Base-by-base conservation (phyloP, 64 coral and sea anemone genomes). In the Dendronephthya gigantea region DNA sequence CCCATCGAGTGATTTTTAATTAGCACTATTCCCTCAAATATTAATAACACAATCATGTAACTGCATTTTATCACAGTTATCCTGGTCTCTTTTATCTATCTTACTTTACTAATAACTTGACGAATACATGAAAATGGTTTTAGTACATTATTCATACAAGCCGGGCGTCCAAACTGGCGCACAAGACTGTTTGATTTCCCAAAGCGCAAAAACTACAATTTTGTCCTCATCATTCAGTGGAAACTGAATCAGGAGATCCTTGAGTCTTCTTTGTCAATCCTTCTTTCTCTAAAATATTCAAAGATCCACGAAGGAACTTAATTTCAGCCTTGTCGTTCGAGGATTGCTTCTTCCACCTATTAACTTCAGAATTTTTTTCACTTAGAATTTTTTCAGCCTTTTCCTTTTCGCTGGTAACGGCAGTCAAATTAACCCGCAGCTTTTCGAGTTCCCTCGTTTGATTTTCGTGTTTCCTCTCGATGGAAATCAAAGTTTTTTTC, bases 251-350 rank as follows among this genome's bases (percentile, higher is more conserved):
- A 23, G 7, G 10, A 62, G 25, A 23, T 62, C 25, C 55, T 23
- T 1, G 25, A 19, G 72, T 9, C 32, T 79, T 79, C 0, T 35
- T 79, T 34, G 15, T 19, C 72, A 79, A 79, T 16, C 72, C 72
- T 79, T 79, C 72, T 39, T 35, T 79, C 32, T 79, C 72, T 79
- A 79, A 79, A 79, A 79, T 79, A 39, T 79, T 79, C 72, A 79
- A 79, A 7, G 72, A 34, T 35, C 72, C 29, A 3, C 72, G 30
- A 29, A 79, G 32, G 36, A 79, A 79, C 36, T 35, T 39, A 19
- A 79, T 79, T 34, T 79, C 72, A 36, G 72, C 72, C 29, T 79
- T 79, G 15, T 34, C 30, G 36, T 79, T 2, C 30, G 36, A 34
- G 7, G 72, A 9, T 29, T 79, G 30, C 32, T 79, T 79, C 16